These are phyloP conservation scores for Callionymus lyra DNA, from an alignment of 2,113 vertebrate species.

Conservation along the genomic window DNA sequence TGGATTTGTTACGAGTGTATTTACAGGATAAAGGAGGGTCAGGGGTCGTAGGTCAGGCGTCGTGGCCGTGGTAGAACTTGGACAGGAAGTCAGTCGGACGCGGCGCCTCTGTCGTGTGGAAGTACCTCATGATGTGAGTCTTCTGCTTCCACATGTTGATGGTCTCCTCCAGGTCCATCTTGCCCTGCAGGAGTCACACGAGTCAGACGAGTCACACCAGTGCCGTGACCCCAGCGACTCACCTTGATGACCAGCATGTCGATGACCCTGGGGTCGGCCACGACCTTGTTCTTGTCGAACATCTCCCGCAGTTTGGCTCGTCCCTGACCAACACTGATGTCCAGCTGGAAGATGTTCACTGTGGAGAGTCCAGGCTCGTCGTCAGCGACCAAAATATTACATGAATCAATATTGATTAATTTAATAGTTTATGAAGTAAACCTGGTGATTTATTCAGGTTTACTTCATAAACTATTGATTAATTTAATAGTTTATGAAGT, in stretches of 20 bases:
- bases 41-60: constrained; percentile 68
- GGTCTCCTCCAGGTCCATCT: constrained; percentile 92
- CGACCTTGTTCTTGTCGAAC: constrained; percentile 82
- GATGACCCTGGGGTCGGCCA: constrained; percentile 81
- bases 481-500: no score
- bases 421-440: no score
- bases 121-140: constrained; percentile 93
- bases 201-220: no score
- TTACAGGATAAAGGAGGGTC: constrained; percentile 56
- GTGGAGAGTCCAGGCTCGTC: no score
- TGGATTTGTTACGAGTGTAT: constrained; percentile 49
- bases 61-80: constrained; percentile 84
- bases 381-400: no score
- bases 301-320: constrained; percentile 84
- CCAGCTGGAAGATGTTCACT: constrained; percentile 82
- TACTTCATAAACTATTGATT: no score
- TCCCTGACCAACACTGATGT: constrained; percentile 77
- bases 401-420: no score
- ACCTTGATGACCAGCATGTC: constrained; percentile 97
- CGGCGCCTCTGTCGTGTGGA: constrained; percentile 74
- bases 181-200: constrained; percentile 77
- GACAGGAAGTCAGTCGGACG: constrained; percentile 83
- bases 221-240: no score
- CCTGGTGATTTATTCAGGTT: no score
- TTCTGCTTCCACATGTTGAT: constrained; percentile 91